Evolutionary conservation across 2,797 vertebrate genomes (phyloP).

Genomic region (Cyclura pinguis): DNA sequence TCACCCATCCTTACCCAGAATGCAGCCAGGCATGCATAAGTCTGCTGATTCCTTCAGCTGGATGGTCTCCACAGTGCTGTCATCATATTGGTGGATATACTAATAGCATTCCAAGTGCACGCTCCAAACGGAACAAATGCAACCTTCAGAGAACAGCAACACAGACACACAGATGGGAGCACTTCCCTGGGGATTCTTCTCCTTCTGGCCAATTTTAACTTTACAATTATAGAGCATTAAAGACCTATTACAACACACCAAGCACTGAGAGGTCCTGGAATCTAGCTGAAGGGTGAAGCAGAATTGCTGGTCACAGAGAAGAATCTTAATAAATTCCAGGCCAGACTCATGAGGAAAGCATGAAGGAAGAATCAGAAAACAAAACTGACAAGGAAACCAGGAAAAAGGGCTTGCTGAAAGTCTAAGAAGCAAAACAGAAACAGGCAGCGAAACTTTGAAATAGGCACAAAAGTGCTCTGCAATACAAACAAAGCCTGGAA

Average conservation of each 20-base stretch:
- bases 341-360: not conserved
- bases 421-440: not conserved
- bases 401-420: not conserved
- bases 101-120: slow-evolving; percentile 50
- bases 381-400: not conserved
- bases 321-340: not conserved
- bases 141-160: not conserved
- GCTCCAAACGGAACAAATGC: slow-evolving; percentile 45
- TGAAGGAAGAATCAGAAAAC: not conserved
- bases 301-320: not conserved
- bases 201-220: slow-evolving; percentile 18
- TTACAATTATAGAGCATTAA: slow-evolving; percentile 33
- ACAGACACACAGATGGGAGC: no score
- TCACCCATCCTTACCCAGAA: not conserved
- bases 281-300: no score
- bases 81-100: fast-evolving
- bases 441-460: not conserved
- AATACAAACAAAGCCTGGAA: not conserved
- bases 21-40: not conserved
- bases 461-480: not conserved
- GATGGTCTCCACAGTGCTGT: not conserved
- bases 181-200: slow-evolving; percentile 22
- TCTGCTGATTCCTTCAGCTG: not conserved
- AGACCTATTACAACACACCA: not conserved
- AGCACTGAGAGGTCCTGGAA: not conserved